Percentiles rank a stretch among this genome's conserved stretches.
phyloP scores from a whole-genome alignment of 2,797 vertebrate species.

The Neosilurus mollespiculum region DNA sequence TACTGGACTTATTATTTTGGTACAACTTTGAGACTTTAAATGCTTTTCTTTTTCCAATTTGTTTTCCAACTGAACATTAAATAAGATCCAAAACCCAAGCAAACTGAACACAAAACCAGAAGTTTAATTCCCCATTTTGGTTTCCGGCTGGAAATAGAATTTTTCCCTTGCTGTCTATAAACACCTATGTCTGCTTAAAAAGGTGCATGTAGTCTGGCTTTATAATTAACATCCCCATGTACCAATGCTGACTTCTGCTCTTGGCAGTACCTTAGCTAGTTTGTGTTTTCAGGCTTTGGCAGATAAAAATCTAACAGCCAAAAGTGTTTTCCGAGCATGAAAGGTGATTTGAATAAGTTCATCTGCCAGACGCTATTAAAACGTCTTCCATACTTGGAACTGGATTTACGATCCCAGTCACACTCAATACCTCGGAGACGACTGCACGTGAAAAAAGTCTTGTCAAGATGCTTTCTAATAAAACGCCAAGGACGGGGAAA shows the following conservation, averaged over 20 bases:
- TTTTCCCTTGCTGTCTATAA: not conserved
- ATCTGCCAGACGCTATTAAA: not conserved
- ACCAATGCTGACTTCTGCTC: slow-evolving; percentile 9
- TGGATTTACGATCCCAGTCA: not conserved
- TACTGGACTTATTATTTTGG: not conserved
- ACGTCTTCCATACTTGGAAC: not conserved
- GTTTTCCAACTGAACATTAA: not conserved
- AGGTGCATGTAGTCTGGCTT: not conserved
- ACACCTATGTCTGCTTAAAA: not conserved
- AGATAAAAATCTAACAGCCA: not conserved
- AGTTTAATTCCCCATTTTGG: not conserved
- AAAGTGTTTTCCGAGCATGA: not conserved
- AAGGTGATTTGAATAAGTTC: not conserved
- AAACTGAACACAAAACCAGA: not conserved
- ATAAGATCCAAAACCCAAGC: not conserved
- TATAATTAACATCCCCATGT: not conserved
- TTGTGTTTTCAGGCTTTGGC: not conserved
- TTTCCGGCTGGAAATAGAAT: not conserved
- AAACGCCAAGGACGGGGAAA: not conserved
- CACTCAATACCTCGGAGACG: not conserved
- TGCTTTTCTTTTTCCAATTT: not conserved
- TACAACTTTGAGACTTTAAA: not conserved
- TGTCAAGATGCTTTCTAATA: not conserved
- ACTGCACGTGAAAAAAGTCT: not conserved
- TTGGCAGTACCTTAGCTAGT: not conserved